Base-by-base conservation (phyloP, 2,888 invertebrate genomes). In the Tinea pellionella region DNA sequence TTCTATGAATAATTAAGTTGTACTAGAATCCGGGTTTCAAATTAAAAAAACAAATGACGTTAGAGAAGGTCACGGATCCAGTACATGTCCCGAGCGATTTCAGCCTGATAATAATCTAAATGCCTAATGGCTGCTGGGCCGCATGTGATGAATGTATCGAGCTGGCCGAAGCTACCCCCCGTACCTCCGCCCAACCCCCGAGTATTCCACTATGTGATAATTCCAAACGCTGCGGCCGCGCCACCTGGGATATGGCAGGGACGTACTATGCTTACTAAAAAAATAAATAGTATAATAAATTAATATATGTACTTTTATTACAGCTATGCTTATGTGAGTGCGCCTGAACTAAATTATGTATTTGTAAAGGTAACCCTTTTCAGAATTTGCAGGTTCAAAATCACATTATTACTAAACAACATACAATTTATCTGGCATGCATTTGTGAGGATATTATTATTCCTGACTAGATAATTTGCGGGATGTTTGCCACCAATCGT, bases 81-180 rank as follows among this genome's bases (percentile, higher is more conserved):
- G 37, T 37, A 37, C 37, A 37, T 9, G 9, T 37, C 16, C 47
- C 47, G 6, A 15, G 57, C 32, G 30, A 24, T 13, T 56, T 24
- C 15, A 15, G 15, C 15, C 15, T 47, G 47, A 47, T 47, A 13
- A 16, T 16, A 47, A 88, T 87, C 88, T 88, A 88, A 89, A 88
- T 86, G 85, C 88, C 88, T 88, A 86, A 86, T 87, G 88, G 88
- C 87, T 88, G 86, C 84, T 87, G 88, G 84, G 86, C 83, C 84
- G 51, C 59, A 59, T 84, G 87, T 87, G 86, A 86, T 85, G 85
- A 86, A 85, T 86, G 86, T 85, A 84, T 85, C 80, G 81, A 75
- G 78, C 74, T 71, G 67, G 67, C 66, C 57, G 13, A 13, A 19
- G 66, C 64, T 59, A 19, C 62, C 56, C 55, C 53, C n/a, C 63